Evolutionary conservation across 2,797 vertebrate genomes (phyloP), one percentile per base, ranked within the genome.

Genomic region (Micrastur ruficollis): DNA sequence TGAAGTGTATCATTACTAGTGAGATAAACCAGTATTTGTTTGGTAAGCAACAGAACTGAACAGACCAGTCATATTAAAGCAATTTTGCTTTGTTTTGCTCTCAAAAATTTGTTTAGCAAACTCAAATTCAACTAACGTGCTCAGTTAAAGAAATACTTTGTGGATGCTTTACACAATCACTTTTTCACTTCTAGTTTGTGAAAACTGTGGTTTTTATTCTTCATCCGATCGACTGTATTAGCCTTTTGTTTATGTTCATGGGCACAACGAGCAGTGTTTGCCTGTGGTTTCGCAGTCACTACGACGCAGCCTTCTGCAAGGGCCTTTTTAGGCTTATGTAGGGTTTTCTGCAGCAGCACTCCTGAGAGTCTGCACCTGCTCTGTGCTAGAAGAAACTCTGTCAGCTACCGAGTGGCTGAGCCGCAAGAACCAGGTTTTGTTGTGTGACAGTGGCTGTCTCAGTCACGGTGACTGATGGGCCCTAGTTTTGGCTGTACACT

Each of bases 391-490:
- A 63, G 22, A 49, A 73, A 21, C 11, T 25, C 5, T 13, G 16
- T 23, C 61, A 59, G 79, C n/a, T 70, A 14, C 42, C 2, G 3
- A n/a, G 52, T 12, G 25, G 5, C 36, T 4, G 3, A 89, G 16
- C n/a, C 31, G 15, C 31, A 26, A 36, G 50, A 50, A n/a, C 16
- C 6, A 19, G 70, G 40, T 2, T 18, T 32, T 15, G 16, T 22
- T 50, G 20, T 20, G n/a, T 22, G 56, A 21, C 26, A 8, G 68
- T 0, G 0, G 14, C 34, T 1, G 0, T 27, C 36, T 13, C 2
- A 0, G 25, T 31, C 66, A 50, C 0, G 0, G 23, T 42, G 62
- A 46, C 18, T 1, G 3, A 10, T 1, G 8, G 32, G 32, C 55
- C 26, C 23, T 23, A 8, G 17, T 31, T 81, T 55, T 50, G 23